These are phyloP conservation scores for Thalassophryne amazonica DNA, from an alignment of 2,797 vertebrate genomes.

Conservation along the genomic window DNA sequence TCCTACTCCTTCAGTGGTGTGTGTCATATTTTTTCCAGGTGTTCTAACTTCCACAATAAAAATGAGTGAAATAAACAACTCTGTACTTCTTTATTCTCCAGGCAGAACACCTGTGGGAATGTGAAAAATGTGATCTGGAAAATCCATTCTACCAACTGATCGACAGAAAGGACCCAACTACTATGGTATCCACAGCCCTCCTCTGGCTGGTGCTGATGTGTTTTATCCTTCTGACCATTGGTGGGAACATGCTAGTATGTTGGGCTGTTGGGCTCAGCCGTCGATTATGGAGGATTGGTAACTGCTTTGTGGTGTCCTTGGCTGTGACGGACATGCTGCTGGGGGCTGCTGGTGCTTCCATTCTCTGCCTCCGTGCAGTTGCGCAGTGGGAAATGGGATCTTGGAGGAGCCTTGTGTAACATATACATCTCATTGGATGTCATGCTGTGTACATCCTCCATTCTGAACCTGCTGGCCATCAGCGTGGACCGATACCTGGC, in stretches of 20 bases:
- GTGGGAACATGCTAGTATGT: conserved; percentile 90
- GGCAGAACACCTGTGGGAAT: no score
- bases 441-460: conserved; percentile 90
- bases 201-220: conserved; percentile 71
- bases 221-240: conserved; percentile 83
- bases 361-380: conserved; percentile 87
- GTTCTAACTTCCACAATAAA: no score
- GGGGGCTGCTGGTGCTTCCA: conserved; percentile 89
- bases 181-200: conserved; percentile 67
- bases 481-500: conserved; percentile 92
- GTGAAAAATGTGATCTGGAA: no score
- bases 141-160: no score
- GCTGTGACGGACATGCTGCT: conserved; percentile 91
- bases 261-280: conserved; percentile 87
- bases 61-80: no score
- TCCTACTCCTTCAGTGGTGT: no score
- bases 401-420: conserved; percentile 84
- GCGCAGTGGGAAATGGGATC: conserved; percentile 75
- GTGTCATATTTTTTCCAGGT: no score
- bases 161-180: no score
- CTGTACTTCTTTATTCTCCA: no score
- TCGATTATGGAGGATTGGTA: conserved; percentile 83
- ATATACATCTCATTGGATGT: conserved; percentile 90
- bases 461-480: conserved; percentile 92
- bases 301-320: conserved; percentile 91